Percentiles rank a stretch among this genome's conserved stretches.
Evolutionary conservation across 2,797 vertebrate species (phyloP).

Genomic region (Naso thynnoides): DNA sequence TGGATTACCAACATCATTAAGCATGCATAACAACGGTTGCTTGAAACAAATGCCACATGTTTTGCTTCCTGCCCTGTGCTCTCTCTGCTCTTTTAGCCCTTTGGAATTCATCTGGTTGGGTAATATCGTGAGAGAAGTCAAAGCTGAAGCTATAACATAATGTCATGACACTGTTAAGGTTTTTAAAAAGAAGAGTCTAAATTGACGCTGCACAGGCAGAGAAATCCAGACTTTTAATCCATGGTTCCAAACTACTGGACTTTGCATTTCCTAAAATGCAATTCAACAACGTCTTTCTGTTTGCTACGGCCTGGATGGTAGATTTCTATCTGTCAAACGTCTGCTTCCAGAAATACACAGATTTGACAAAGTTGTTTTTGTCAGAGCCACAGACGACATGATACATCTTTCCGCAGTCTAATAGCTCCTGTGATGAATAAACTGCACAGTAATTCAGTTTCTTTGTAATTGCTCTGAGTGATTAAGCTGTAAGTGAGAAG

Average conservation of each 20-base stretch:
- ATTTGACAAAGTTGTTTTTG: background rate
- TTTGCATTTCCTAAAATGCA: slow-evolving; percentile 16
- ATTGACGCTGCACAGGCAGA: background rate
- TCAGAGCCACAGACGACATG: background rate
- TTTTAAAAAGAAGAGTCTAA: background rate
- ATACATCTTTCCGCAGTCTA: background rate
- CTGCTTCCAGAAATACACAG: background rate
- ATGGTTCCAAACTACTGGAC: background rate
- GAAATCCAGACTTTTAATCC: background rate
- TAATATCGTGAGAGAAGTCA: background rate
- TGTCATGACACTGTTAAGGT: too few relatives aligned
- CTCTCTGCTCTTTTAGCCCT: background rate
- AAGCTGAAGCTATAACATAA: too few relatives aligned
- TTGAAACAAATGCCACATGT: slow-evolving; percentile 47
- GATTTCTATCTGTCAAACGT: background rate
- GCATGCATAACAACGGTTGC: slow-evolving; percentile 9
- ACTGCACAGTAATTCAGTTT: background rate
- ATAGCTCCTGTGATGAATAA: too few relatives aligned
- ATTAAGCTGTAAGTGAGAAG: background rate
- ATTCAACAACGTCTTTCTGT: background rate
- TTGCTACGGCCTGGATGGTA: background rate
- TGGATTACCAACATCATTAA: slow-evolving; percentile 30
- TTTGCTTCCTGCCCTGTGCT: slow-evolving; percentile 4
- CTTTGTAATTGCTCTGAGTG: background rate
- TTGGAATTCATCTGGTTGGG: background rate